Conservation (phyloP, 2,113 vertebrate species). For the Acanthochromis polyacanthus region DNA sequence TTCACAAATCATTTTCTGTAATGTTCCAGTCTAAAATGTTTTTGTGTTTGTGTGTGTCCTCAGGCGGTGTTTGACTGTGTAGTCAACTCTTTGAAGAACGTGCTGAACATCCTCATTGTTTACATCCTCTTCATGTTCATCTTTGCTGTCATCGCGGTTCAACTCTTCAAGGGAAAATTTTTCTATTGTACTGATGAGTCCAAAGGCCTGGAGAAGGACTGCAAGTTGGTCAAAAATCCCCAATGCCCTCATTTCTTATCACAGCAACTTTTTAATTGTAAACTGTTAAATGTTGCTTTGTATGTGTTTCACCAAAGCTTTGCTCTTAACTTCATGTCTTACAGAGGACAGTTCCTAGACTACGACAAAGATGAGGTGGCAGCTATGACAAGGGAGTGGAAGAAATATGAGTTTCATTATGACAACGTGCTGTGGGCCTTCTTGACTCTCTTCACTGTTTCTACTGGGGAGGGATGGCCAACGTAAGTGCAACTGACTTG, state of each 20-base stretch:
- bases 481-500: slow-evolving; percentile 87
- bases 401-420: slow-evolving; percentile 96
- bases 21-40: background rate
- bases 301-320: background rate
- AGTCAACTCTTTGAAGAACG: slow-evolving; percentile 97
- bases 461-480: slow-evolving; percentile 97
- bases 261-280: background rate
- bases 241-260: background rate
- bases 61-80: slow-evolving; percentile 99
- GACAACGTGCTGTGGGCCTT: slow-evolving; percentile 98
- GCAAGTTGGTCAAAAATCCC: slow-evolving; percentile 86
- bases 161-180: slow-evolving; percentile 98
- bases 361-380: slow-evolving; percentile 93
- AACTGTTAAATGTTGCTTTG: background rate
- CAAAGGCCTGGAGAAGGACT: slow-evolving; percentile 95
- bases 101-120: slow-evolving; percentile 96
- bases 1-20: no score
- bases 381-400: slow-evolving; percentile 93
- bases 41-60: slow-evolving; percentile 28
- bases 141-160: slow-evolving; percentile 96
- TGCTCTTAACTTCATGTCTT: slow-evolving; percentile 15
- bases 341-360: slow-evolving; percentile 94
- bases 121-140: slow-evolving; percentile 99
- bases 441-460: slow-evolving; percentile 96
- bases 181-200: slow-evolving; percentile 98